Conservation (phyloP, 2,888 invertebrate species). For the Amorpha juglandis region DNA sequence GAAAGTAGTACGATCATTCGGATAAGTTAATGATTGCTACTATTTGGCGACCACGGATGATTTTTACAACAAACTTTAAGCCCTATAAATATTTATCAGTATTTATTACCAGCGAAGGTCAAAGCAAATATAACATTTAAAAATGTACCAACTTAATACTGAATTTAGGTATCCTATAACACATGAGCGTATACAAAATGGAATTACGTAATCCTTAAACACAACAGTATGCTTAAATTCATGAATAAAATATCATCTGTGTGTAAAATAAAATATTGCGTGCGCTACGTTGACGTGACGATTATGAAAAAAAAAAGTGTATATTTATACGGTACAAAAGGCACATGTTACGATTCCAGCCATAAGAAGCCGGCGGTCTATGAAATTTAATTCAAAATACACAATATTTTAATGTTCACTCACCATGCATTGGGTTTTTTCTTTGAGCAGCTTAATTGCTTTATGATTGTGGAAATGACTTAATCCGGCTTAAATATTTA, state of each 20-base stretch:
- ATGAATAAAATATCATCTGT: slow-evolving; percentile 34
- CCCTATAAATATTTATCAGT: no score
- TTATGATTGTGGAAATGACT: slow-evolving; percentile 1
- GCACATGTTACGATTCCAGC: background rate
- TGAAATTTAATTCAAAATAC: slow-evolving; percentile 19
- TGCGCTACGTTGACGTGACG: slow-evolving; percentile 33
- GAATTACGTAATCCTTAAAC: background rate
- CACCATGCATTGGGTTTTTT: background rate
- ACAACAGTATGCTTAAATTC: slow-evolving; percentile 30
- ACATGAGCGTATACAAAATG: background rate
- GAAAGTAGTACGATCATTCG: no score
- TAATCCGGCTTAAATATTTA: background rate
- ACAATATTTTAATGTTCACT: slow-evolving; percentile 20
- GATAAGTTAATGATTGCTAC: no score
- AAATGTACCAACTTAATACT: background rate
- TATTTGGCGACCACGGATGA: no score
- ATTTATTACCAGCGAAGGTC: background rate
- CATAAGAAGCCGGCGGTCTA: background rate
- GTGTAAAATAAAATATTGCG: slow-evolving; percentile 28
- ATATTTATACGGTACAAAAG: slow-evolving; percentile 15
- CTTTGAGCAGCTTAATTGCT: background rate
- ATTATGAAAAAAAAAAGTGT: background rate
- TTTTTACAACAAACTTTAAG: no score
- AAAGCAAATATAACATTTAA: background rate
- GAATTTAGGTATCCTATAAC: background rate